Conservation (phyloP, 1,140 invertebrate genomes). For the Dryas iulia region DNA sequence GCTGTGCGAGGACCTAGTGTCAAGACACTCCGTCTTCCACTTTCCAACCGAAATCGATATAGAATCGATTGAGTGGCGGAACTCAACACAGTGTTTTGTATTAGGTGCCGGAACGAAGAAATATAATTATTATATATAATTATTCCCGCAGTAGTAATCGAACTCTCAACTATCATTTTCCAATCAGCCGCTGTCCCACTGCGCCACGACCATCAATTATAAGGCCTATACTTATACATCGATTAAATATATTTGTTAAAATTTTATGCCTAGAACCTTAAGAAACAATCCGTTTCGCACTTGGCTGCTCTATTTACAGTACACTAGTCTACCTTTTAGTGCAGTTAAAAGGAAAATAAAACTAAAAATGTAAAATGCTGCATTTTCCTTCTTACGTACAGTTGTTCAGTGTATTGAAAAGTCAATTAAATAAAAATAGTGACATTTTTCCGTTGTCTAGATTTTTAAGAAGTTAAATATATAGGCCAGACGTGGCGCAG, state of each 20-base stretch:
- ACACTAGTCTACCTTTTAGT: neutral
- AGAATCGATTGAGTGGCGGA: too few relatives aligned
- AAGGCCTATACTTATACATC: neutral
- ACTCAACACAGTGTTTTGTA: too few relatives aligned
- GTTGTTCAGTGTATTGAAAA: neutral
- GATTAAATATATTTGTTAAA: neutral
- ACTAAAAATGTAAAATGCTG: neutral
- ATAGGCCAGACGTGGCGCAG: too few relatives aligned
- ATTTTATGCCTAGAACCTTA: neutral
- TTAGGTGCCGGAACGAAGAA: too few relatives aligned
- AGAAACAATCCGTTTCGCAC: neutral
- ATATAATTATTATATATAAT: too few relatives aligned
- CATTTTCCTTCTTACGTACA: neutral
- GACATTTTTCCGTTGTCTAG: neutral
- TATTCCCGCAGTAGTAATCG: too few relatives aligned
- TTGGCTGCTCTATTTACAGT: neutral
- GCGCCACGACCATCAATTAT: too few relatives aligned
- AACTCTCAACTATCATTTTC: too few relatives aligned
- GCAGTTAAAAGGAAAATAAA: conserved; percentile 1
- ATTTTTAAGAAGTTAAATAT: neutral
- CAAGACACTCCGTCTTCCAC: too few relatives aligned
- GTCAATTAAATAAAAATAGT: neutral
- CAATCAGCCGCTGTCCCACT: too few relatives aligned
- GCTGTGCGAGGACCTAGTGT: too few relatives aligned
- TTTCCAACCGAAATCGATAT: too few relatives aligned